Evolutionary conservation across 37 sponge, comb jelly and placozoan species (phyloP), one percentile per base, ranked within the genome.

Genomic region (Agelas oroides): DNA sequence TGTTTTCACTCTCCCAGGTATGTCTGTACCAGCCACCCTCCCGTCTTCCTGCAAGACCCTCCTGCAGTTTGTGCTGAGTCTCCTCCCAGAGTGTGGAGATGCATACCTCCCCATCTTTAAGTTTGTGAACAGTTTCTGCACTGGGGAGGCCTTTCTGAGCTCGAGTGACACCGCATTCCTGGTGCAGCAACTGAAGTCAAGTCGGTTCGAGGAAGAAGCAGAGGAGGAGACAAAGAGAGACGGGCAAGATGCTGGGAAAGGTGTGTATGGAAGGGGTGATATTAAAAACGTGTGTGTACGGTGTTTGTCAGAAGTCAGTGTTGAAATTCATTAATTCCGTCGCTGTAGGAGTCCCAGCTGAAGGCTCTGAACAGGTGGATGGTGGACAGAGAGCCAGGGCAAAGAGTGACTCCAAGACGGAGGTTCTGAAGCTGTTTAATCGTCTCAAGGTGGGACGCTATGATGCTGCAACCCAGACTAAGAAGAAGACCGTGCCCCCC

Each of bases 41-140:
- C 23, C 65, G 16, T 25, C 68, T 30, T 36, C 34, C 2, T 68
- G 55, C 21, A 76, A 76, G 70, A 67, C 36, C 58, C 28, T 85
- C 53, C 70, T 86, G 31, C 40, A 86, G 71, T 71, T 77, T 59
- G 15, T 78, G 21, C 28, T 86, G 53, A 11, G 58, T 15, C 31
- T 59, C 27, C 77, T 88, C 0, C 77, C 59, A 0, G 38, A 53
- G 25, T 28, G 70, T 34, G 70, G 77, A 0, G 70, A 67, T 38
- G n/a, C 69, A 63, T 88, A 76, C 62, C 70, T 76, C 32, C 52
- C 55, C 20, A 77, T 81, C 37, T 77, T 88, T 40, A 62, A 74
- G 32, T 65, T 67, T 32, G 55, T 87, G 38, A 58, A 77, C 76
- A 61, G 70, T 32, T 69, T 82, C 15, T 59, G 75, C 64, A 31